These are phyloP conservation scores for Strix occidentalis DNA, from an alignment of 2,797 vertebrate species.

Conservation along the genomic window DNA sequence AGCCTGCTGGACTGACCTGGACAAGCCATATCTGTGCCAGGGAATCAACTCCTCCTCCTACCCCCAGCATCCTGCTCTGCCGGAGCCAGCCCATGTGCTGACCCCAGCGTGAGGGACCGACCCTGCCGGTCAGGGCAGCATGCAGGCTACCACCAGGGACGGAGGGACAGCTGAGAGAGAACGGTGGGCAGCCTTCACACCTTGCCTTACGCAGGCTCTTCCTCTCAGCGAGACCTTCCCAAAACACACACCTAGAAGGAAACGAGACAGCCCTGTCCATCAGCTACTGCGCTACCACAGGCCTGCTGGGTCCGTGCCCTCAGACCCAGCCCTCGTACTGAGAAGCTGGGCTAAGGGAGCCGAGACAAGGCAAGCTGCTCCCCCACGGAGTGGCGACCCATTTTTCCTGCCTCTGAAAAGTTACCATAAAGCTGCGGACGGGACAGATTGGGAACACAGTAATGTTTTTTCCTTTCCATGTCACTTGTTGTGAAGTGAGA, in stretches of 20 bases:
- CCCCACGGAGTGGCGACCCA: accelerated
- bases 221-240: background rate
- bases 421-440: background rate
- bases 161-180: background rate
- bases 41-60: background rate
- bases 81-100: background rate
- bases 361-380: background rate
- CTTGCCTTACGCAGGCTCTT: background rate
- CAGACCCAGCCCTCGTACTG: background rate
- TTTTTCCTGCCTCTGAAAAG: background rate
- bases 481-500: background rate
- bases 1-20: background rate
- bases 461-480: background rate
- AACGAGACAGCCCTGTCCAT: background rate
- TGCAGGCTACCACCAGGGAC: background rate
- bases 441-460: background rate
- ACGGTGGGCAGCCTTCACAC: background rate
- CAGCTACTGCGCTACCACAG: background rate
- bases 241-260: background rate
- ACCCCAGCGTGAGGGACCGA: accelerated
- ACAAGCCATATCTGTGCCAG: background rate
- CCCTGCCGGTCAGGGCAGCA: background rate
- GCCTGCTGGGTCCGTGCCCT: background rate
- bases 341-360: background rate
- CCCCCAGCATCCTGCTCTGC: background rate